Conservation (phyloP, 2,797 vertebrate species). For the Xenops minutus region DNA sequence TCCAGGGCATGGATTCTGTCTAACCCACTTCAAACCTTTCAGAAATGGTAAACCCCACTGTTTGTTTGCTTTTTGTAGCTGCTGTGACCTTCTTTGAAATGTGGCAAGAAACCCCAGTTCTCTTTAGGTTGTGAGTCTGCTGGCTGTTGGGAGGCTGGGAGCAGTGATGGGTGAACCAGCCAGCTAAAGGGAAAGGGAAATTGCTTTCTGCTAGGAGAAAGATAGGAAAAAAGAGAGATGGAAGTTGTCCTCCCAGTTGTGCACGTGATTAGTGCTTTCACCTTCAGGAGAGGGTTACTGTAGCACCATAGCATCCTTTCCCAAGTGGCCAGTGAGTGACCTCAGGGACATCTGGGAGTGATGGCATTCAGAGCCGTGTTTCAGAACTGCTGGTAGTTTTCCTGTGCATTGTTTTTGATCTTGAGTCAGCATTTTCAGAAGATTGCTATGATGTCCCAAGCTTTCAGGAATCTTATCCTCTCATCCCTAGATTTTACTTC, state of each 20-base stretch:
- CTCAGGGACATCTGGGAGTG: neutral
- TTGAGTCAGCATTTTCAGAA: neutral
- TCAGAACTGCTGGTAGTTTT: neutral
- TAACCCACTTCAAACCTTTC: neutral
- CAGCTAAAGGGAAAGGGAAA: neutral
- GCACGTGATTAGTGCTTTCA: neutral
- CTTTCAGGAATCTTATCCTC: neutral
- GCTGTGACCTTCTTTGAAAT: conserved; percentile 8
- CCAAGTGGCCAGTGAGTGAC: neutral
- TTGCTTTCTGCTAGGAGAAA: neutral
- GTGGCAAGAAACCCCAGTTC: neutral
- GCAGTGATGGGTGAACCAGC: neutral
- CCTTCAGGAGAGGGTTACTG: neutral
- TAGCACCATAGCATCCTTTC: neutral
- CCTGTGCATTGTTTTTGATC: neutral
- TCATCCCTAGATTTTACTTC: neutral
- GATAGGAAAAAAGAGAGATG: neutral
- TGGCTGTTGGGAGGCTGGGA: neutral
- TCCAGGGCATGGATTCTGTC: neutral
- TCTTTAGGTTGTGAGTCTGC: neutral
- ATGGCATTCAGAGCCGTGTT: neutral
- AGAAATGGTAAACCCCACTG: neutral
- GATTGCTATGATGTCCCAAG: neutral
- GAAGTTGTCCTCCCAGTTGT: neutral
- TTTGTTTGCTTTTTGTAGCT: neutral